Evolutionary conservation across 2,797 vertebrate genomes (phyloP).

Genomic region (Chiloscyllium punctatum): DNA sequence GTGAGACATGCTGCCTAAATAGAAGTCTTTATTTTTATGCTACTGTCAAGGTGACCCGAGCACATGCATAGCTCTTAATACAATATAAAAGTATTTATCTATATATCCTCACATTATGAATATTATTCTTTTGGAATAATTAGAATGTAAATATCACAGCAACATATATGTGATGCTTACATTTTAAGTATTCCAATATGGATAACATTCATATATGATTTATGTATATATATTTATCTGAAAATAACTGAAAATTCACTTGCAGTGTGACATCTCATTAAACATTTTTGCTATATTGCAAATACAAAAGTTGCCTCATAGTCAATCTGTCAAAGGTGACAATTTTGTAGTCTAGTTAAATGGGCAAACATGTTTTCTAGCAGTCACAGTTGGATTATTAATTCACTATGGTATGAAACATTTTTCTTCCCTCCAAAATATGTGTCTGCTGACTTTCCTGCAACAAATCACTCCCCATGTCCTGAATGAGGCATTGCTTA

Average conservation of each 20-base stretch:
- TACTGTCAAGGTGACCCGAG: neutral
- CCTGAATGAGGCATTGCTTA: neutral
- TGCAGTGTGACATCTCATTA: neutral
- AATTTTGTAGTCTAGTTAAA: neutral
- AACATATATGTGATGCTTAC: neutral
- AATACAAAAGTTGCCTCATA: neutral
- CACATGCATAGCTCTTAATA: neutral
- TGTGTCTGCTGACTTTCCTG: constrained; percentile 15
- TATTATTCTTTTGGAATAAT: constrained; percentile 1
- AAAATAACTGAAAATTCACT: neutral
- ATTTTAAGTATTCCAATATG: too few species aligned
- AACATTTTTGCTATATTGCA: constrained; percentile 6
- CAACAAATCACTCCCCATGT: neutral
- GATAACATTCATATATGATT: too few species aligned
- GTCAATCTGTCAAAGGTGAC: constrained; percentile 4
- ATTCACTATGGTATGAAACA: neutral
- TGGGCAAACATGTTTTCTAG: constrained; percentile 4
- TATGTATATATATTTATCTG: too few species aligned
- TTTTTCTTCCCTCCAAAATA: constrained; percentile 8
- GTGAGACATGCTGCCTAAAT: neutral
- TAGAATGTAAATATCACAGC: neutral
- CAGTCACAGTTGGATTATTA: neutral
- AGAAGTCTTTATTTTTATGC: neutral
- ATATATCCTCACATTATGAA: neutral
- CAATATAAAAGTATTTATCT: neutral